Percentiles rank a stretch among this genome's conserved stretches.
phyloP scores from a whole-genome alignment of 1,140 invertebrate species.

The Drosophila leontia region DNA sequence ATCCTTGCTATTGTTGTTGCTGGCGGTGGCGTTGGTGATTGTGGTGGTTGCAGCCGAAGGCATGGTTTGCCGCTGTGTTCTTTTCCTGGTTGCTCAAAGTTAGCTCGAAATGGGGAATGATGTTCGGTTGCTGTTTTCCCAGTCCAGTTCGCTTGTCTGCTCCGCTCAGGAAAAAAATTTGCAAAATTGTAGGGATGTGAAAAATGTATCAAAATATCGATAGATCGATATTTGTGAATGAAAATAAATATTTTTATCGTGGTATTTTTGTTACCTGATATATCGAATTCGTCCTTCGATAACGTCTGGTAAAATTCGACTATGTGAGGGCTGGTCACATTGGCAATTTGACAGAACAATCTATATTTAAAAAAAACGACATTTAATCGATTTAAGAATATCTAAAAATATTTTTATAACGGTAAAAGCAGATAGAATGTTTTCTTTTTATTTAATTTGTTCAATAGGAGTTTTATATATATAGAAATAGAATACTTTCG shows the following conservation, averaged over 20 bases:
- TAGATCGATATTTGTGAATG: too few relatives aligned
- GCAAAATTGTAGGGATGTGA: conserved; percentile 1
- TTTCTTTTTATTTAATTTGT: not conserved
- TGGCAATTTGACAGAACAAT: not conserved
- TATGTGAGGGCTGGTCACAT: not conserved
- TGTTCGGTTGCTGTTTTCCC: conserved; percentile 62
- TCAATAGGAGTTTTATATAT: not conserved
- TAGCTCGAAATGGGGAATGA: conserved; percentile 75
- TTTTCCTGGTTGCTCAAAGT: conserved; percentile 68
- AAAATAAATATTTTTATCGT: too few relatives aligned
- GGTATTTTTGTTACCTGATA: too few relatives aligned
- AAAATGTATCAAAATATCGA: too few relatives aligned
- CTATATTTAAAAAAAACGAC: not conserved
- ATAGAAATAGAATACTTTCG: too few relatives aligned
- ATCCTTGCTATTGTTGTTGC: conserved; percentile 77
- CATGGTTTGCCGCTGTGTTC: conserved; percentile 79
- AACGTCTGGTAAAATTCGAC: not conserved
- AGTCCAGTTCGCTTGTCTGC: conserved; percentile 60
- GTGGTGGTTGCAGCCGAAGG: conserved; percentile 82
- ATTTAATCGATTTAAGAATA: not conserved
- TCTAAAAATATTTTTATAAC: not conserved
- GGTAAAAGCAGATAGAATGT: not conserved
- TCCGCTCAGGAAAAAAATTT: conserved; percentile 59
- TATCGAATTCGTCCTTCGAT: not conserved
- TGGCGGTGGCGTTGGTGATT: conserved; percentile 66